phyloP scores from a whole-genome alignment of 2,113 vertebrate species.

The Acanthisitta chloris region DNA sequence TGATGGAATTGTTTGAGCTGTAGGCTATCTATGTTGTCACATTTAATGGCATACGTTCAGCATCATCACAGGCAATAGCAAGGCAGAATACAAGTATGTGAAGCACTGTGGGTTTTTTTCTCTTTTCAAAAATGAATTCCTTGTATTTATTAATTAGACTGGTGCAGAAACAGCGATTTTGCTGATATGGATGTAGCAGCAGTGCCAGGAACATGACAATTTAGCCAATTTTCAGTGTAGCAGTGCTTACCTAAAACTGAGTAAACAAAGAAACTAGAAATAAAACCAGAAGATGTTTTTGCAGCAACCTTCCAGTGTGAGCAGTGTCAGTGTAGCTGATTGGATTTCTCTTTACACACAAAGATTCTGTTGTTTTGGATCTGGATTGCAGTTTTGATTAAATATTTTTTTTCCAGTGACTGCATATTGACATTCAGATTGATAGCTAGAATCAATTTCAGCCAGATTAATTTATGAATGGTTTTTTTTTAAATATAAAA shows the following conservation, averaged over 20 bases:
- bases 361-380: neutral
- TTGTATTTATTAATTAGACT: neutral
- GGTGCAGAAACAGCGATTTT: neutral
- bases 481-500: slow-evolving; percentile 9
- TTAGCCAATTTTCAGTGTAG: neutral
- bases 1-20: slow-evolving; percentile 18
- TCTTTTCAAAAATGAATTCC: neutral
- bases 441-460: slow-evolving; percentile 14
- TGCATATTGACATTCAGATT: slow-evolving; percentile 11
- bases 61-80: neutral
- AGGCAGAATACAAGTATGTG: neutral
- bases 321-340: neutral
- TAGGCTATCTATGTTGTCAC: neutral
- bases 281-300: neutral
- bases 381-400: neutral
- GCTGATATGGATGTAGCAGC: neutral
- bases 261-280: neutral
- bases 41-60: neutral
- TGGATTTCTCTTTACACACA: neutral
- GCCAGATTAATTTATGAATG: slow-evolving; percentile 19
- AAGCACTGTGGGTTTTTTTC: neutral
- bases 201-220: neutral
- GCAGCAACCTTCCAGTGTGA: neutral
- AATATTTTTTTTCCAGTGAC: neutral
- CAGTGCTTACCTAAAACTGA: neutral